Evolutionary conservation across 2,888 invertebrate species (phyloP).

Genomic region (Harmothoe impar): DNA sequence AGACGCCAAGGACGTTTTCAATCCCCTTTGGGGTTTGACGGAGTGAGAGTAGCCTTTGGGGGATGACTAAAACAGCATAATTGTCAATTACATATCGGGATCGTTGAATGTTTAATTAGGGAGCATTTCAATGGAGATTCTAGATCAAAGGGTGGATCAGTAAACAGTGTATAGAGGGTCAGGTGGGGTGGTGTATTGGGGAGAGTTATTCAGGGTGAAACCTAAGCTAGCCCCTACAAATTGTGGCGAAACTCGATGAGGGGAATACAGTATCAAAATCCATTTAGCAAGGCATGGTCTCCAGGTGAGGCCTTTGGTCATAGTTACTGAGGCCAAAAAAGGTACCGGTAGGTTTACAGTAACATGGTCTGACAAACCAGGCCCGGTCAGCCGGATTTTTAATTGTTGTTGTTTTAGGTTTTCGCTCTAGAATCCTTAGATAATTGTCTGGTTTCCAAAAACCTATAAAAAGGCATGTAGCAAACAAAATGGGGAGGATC

Average conservation of each 20-base stretch:
- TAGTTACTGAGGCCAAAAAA: not conserved
- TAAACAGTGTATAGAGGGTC: not conserved
- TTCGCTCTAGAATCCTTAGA: too few species aligned
- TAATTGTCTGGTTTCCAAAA: too few species aligned
- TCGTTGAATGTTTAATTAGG: slow-evolving; percentile 45
- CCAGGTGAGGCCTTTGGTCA: not conserved
- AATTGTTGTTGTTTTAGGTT: too few species aligned
- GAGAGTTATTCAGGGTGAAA: slow-evolving; percentile 9
- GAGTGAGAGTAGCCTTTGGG: not conserved
- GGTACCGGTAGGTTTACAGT: not conserved
- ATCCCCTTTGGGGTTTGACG: not conserved
- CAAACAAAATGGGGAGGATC: too few species aligned
- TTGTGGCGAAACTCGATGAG: slow-evolving; percentile 46
- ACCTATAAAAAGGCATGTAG: too few species aligned
- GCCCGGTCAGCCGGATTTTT: too few species aligned
- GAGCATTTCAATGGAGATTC: not conserved
- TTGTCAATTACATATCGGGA: slow-evolving; percentile 43
- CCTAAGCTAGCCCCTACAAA: not conserved
- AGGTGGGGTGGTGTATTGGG: not conserved
- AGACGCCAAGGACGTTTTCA: slow-evolving; percentile 18
- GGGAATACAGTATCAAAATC: slow-evolving; percentile 13
- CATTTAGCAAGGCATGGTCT: not conserved
- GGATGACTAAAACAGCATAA: slow-evolving; percentile 49
- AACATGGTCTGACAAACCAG: too few species aligned
- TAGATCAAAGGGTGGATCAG: slow-evolving; percentile 1